These are phyloP conservation scores for Caenorhabditis brenneri DNA, from an alignment of 1,140 invertebrate genomes.

Conservation along the genomic window DNA sequence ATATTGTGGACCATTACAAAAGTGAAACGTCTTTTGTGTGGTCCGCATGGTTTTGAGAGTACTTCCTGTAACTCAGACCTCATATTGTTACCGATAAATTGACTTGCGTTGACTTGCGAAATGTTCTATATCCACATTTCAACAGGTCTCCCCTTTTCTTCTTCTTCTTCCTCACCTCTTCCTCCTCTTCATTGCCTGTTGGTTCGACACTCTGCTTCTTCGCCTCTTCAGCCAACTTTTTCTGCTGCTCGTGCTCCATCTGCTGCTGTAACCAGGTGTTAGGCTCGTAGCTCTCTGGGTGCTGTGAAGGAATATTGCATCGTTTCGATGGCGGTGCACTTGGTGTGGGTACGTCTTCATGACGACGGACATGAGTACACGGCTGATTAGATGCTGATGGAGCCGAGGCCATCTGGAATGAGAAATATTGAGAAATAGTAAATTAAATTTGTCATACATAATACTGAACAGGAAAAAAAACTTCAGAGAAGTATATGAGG, in stretches of 20 bases:
- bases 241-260: conserved; percentile 11
- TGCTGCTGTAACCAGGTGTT: conserved; percentile 8
- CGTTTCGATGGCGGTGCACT: conserved; percentile 14
- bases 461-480: conserved; percentile 60
- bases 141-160: not conserved
- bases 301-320: conserved; percentile 23
- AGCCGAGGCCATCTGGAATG: conserved; percentile 8
- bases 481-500: not conserved
- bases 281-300: conserved; percentile 4
- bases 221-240: not conserved
- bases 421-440: not conserved
- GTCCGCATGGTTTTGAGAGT: conserved; percentile 25
- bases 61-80: not conserved
- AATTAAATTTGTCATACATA: not conserved
- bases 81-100: conserved; percentile 31
- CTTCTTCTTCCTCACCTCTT: not conserved
- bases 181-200: not conserved
- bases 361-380: not conserved
- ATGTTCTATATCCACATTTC: not conserved
- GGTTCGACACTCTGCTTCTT: not conserved
- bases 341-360: conserved; percentile 15
- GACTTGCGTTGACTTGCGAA: conserved; percentile 38
- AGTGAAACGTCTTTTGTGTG: conserved; percentile 45
- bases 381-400: conserved; percentile 13
- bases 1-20: conserved; percentile 56